phyloP scores from a whole-genome alignment of 2,888 invertebrate species.

The Phania funesta region DNA sequence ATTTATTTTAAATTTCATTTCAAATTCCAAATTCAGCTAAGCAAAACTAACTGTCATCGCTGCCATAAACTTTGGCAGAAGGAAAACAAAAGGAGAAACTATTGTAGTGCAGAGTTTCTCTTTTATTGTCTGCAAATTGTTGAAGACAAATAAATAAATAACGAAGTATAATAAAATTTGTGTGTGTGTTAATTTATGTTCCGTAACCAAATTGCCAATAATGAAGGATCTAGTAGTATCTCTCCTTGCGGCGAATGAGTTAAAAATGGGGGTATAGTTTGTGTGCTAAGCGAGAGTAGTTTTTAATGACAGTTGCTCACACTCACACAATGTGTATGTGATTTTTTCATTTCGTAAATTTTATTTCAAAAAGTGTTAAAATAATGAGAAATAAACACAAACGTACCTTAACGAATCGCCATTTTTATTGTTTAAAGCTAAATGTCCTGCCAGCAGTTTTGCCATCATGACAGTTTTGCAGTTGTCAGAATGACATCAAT shows the following conservation, averaged over 20 bases:
- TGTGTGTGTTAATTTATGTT: conserved; percentile 68
- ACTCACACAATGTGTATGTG: background rate
- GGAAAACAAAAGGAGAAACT: background rate
- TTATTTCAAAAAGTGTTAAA: conserved; percentile 52
- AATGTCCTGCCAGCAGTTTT: conserved; percentile 45
- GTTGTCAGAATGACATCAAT: background rate
- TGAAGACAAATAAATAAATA: conserved; percentile 27
- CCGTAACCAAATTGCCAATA: conserved; percentile 70
- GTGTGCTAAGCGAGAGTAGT: conserved; percentile 34
- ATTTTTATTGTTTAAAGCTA: conserved; percentile 71
- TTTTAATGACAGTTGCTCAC: conserved; percentile 51
- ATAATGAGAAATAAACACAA: conserved; percentile 47
- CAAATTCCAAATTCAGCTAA: background rate
- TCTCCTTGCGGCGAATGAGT: background rate
- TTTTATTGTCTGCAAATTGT: conserved; percentile 7
- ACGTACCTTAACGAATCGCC: conserved; percentile 73
- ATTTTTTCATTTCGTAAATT: conserved; percentile 18
- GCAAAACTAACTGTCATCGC: conserved; percentile 61
- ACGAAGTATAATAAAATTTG: conserved; percentile 66
- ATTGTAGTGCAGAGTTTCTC: background rate
- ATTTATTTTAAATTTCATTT: conserved; percentile 5
- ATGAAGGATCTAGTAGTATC: conserved; percentile 60
- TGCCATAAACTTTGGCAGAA: background rate
- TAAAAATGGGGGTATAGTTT: conserved; percentile 16
- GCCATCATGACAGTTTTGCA: conserved; percentile 1